phyloP scores from a whole-genome alignment of 2,113 vertebrate genomes.

The Zapus hudsonius region DNA sequence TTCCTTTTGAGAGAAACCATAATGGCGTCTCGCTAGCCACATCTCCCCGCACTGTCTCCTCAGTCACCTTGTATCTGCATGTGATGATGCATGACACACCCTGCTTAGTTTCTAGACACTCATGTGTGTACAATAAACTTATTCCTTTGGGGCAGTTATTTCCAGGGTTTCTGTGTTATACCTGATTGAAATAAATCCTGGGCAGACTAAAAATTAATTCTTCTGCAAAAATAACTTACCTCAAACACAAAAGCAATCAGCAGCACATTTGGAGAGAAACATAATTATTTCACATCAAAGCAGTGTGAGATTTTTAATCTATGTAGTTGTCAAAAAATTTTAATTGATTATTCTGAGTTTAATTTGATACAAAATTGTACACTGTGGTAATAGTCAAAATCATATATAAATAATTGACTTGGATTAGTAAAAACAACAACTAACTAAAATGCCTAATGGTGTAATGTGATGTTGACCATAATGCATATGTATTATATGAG shows the following conservation, averaged over 20 bases:
- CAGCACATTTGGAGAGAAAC: not conserved
- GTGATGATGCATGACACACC: rapidly evolving
- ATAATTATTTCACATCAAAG: not conserved
- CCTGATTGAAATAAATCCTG: not conserved
- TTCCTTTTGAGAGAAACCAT: not conserved
- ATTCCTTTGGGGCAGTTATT: not conserved
- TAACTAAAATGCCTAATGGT: not conserved
- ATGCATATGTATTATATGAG: not conserved
- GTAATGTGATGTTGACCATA: not conserved
- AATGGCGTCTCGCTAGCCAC: not conserved
- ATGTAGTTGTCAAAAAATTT: not conserved
- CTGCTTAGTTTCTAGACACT: not conserved
- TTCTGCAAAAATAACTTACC: not conserved
- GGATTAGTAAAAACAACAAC: not conserved
- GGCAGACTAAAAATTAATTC: not conserved
- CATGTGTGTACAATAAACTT: not conserved
- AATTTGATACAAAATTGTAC: not conserved
- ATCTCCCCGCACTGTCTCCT: no score
- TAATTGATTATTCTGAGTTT: not conserved
- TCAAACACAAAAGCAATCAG: not conserved
- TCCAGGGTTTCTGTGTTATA: not conserved
- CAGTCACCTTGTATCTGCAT: not conserved
- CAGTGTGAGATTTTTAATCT: not conserved
- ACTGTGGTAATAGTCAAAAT: not conserved
- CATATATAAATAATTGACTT: not conserved